Conservation (phyloP, 2,888 invertebrate genomes). For the Gymnosoma rotundatum region DNA sequence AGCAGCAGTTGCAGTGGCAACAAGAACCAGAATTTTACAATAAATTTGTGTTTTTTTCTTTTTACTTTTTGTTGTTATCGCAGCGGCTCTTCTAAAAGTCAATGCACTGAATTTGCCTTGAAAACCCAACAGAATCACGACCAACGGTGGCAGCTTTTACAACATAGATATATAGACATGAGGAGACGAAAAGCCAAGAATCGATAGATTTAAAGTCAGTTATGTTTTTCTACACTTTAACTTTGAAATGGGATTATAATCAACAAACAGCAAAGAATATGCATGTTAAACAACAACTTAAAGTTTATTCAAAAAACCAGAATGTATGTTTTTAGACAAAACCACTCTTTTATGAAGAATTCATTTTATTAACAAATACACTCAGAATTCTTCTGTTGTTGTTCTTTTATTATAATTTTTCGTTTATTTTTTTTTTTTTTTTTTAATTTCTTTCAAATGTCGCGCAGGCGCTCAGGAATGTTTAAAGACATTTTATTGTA, state of each 20-base stretch:
- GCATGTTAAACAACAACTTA: conserved; percentile 28
- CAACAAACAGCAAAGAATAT: conserved; percentile 27
- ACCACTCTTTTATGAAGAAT: neutral
- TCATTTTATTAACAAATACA: neutral
- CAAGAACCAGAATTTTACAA: conserved; percentile 68
- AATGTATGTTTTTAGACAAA: neutral
- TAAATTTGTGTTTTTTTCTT: conserved; percentile 8
- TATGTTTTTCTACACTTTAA: conserved; percentile 16
- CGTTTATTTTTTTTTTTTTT: conserved; percentile 1
- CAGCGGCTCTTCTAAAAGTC: conserved; percentile 70
- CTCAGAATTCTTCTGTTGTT: conserved; percentile 1
- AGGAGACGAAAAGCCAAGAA: conserved; percentile 53
- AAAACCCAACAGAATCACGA: conserved; percentile 71
- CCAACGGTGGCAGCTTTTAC: conserved; percentile 60
- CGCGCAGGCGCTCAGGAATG: conserved; percentile 64
- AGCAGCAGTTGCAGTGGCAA: conserved; percentile 45
- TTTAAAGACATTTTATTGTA: conserved; percentile 54
- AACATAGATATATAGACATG: conserved; percentile 55
- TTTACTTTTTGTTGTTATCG: conserved; percentile 15
- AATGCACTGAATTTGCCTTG: conserved; percentile 76
- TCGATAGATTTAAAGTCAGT: conserved; percentile 54
- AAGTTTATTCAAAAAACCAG: conserved; percentile 18
- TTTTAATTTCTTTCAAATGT: conserved; percentile 55
- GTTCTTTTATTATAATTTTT: conserved; percentile 11
- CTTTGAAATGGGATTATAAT: conserved; percentile 44